phyloP scores from a whole-genome alignment of 2,797 vertebrate genomes.

The Gambelia wislizenii region DNA sequence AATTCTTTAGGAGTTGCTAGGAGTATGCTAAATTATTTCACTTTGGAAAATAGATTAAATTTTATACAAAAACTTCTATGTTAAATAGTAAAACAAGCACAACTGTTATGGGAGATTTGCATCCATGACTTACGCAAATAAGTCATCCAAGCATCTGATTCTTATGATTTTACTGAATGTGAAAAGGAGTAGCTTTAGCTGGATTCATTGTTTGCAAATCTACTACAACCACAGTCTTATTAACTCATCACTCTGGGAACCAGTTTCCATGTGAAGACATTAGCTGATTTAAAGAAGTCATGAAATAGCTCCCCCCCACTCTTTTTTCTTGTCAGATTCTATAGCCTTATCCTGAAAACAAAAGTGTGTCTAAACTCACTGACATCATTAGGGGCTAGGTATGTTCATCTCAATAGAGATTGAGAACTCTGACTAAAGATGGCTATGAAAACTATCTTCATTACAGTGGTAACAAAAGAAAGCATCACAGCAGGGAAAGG shows the following conservation, averaged over 20 bases:
- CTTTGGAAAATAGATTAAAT: not conserved
- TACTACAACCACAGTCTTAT: not conserved
- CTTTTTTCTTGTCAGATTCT: too few relatives aligned
- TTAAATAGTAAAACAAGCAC: not conserved
- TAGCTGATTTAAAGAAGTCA: too few relatives aligned
- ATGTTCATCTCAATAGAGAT: too few relatives aligned
- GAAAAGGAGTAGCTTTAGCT: not conserved
- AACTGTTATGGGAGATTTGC: not conserved
- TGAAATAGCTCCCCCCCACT: too few relatives aligned
- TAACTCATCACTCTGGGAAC: not conserved
- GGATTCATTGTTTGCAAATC: not conserved
- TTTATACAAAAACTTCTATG: not conserved
- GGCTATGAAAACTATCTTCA: not conserved
- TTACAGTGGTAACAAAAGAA: not conserved
- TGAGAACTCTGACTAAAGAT: not conserved
- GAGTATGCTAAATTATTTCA: not conserved
- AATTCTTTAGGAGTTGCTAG: not conserved
- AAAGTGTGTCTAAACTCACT: not conserved
- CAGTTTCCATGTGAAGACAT: not conserved
- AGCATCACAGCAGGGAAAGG: not conserved
- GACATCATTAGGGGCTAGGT: not conserved
- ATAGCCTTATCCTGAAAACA: too few relatives aligned
- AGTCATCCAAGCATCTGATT: not conserved
- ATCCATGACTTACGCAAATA: too few relatives aligned
- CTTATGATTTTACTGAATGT: not conserved